Evolutionary conservation across 2,888 invertebrate genomes (phyloP).

Genomic region (Aspidiotus destructor): DNA sequence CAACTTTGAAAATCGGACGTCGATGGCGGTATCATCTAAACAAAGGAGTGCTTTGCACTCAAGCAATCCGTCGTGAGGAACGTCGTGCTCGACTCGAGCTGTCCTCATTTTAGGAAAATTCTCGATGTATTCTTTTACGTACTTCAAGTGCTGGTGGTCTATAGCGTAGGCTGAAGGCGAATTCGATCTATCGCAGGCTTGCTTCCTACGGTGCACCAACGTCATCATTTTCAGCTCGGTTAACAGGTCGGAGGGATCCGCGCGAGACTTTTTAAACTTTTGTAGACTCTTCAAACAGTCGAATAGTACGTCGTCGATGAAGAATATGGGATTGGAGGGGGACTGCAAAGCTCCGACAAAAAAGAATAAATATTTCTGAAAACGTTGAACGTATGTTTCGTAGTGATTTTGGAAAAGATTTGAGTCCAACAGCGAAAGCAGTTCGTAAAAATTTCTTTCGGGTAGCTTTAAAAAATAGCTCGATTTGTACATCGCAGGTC

Average conservation of each 20-base stretch:
- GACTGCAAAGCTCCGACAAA: slow-evolving; percentile 5
- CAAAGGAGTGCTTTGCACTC: background rate
- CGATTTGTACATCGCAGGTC: background rate
- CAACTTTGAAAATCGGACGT: background rate
- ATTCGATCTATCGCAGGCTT: background rate
- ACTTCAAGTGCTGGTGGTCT: background rate
- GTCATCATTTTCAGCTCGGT: slow-evolving; percentile 8
- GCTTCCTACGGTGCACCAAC: slow-evolving; percentile 12
- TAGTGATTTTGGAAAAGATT: background rate
- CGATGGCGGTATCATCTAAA: background rate
- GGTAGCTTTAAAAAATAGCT: slow-evolving; percentile 7
- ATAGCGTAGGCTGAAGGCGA: background rate
- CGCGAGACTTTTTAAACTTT: slow-evolving; percentile 5
- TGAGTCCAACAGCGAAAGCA: slow-evolving; percentile 8
- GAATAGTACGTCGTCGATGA: slow-evolving; percentile 18
- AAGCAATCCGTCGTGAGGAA: background rate
- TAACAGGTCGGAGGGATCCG: background rate
- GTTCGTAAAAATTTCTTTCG: slow-evolving; percentile 14
- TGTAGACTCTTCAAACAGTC: slow-evolving; percentile 8
- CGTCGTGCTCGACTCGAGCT: slow-evolving; percentile 4
- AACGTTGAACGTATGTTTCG: slow-evolving; percentile 8
- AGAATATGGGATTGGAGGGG: slow-evolving; percentile 3
- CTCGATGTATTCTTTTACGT: slow-evolving; percentile 8
- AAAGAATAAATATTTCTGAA: slow-evolving; percentile 21
- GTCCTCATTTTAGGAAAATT: slow-evolving; percentile 7